Evolutionary conservation across 2,113 vertebrate species (phyloP).

Genomic region (Datnioides undecimradiatus): DNA sequence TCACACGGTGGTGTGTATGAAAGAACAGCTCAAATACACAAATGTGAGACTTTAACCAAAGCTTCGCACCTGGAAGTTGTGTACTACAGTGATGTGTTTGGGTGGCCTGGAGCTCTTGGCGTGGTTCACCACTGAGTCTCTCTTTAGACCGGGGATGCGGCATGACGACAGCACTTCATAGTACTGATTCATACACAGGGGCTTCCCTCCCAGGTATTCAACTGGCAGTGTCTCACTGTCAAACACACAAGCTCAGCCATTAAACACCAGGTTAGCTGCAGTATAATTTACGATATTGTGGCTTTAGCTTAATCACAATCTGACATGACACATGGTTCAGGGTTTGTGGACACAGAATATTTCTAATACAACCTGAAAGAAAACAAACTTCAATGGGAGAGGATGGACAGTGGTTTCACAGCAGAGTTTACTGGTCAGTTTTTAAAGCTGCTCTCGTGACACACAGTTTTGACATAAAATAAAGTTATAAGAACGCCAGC

Average conservation of each 20-base stretch:
- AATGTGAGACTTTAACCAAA: background rate
- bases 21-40: background rate
- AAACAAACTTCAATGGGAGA: background rate
- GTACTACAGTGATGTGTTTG: constrained; percentile 92
- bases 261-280: background rate
- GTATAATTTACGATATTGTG: background rate
- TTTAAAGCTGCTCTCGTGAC: too few relatives aligned
- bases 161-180: constrained; percentile 96
- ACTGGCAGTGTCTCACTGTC: constrained; percentile 92
- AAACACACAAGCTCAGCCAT: constrained; percentile 17
- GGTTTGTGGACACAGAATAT: background rate
- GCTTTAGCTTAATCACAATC: background rate
- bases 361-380: background rate
- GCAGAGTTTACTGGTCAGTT: too few relatives aligned
- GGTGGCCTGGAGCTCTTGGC: constrained; percentile 86
- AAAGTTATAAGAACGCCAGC: too few relatives aligned
- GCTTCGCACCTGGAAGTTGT: constrained; percentile 92
- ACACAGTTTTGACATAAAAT: too few relatives aligned
- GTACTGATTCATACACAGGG: constrained; percentile 98
- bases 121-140: constrained; percentile 90
- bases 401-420: too few relatives aligned
- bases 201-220: constrained; percentile 89
- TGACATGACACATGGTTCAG: background rate
- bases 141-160: constrained; percentile 91
- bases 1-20: too few relatives aligned